A percentile compares a stretch with the other conserved stretches of the same genome.
Conservation (phyloP, 1,140 invertebrate genomes). For the Parapsyche elsis region DNA sequence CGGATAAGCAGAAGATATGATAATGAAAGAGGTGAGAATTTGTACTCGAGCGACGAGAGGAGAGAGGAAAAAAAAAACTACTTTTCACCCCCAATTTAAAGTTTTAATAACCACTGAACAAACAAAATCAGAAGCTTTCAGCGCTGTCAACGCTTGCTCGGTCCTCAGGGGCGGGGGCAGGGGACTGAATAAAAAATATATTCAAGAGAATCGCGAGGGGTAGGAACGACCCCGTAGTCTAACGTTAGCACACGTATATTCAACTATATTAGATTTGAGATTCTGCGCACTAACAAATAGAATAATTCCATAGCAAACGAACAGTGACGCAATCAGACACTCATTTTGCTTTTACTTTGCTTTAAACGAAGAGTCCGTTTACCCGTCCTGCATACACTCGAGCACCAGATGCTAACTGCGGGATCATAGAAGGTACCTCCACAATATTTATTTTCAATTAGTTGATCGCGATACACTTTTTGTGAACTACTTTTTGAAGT, state of each 20-base stretch:
- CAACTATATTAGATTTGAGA: too few relatives aligned
- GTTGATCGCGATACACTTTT: too few relatives aligned
- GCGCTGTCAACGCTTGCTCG: conserved; percentile 46
- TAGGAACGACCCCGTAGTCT: background rate
- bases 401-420: too few relatives aligned
- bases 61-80: conserved; percentile 41
- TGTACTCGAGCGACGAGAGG: background rate
- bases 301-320: too few relatives aligned
- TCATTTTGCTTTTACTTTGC: too few relatives aligned
- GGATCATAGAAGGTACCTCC: too few relatives aligned
- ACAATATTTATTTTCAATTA: too few relatives aligned
- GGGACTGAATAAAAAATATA: conserved; percentile 51
- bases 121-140: conserved; percentile 46
- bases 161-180: conserved; percentile 22
- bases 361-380: too few relatives aligned
- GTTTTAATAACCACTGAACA: conserved; percentile 53
- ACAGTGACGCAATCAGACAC: too few relatives aligned
- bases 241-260: background rate
- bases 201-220: conserved; percentile 37
- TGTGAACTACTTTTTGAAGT: too few relatives aligned
- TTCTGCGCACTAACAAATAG: too few relatives aligned
- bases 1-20: conserved; percentile 17
- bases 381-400: too few relatives aligned
- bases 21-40: conserved; percentile 30
- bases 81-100: conserved; percentile 49